Conservation (phyloP, 2,113 vertebrate species). For the Lasiurus cinereus region DNA sequence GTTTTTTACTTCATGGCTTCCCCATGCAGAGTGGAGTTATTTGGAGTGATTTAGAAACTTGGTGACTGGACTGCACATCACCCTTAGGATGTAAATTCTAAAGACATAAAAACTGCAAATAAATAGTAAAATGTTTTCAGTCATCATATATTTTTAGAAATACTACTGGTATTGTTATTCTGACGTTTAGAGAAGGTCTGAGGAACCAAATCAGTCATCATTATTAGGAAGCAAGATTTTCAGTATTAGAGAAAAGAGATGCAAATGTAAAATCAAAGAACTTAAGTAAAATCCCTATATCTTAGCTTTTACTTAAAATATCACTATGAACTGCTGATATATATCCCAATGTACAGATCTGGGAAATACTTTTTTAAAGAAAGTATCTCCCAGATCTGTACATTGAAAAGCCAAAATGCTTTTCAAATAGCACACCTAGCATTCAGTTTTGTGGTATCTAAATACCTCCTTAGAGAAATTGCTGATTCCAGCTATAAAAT, state of each 20-base stretch:
- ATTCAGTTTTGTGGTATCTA: neutral
- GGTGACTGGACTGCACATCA: neutral
- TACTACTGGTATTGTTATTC: neutral
- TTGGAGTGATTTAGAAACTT: neutral
- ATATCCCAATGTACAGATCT: no score
- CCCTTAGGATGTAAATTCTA: neutral
- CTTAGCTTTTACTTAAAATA: slow-evolving; percentile 22
- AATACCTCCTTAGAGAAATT: neutral
- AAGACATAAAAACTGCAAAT: neutral
- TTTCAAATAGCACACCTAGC: neutral
- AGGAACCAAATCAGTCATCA: neutral
- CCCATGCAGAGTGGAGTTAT: neutral
- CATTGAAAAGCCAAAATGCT: neutral
- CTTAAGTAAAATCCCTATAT: neutral
- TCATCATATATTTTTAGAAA: neutral
- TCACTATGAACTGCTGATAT: neutral
- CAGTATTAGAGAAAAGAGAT: neutral
- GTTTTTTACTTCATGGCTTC: neutral
- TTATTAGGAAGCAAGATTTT: neutral
- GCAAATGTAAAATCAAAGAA: neutral
- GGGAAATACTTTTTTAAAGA: no score
- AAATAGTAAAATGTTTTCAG: neutral
- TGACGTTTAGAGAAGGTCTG: neutral
- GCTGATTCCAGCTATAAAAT: neutral
- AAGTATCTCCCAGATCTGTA: neutral